Evolutionary conservation across 2,888 invertebrate genomes (phyloP).

Genomic region (Perizoma affinitatum): DNA sequence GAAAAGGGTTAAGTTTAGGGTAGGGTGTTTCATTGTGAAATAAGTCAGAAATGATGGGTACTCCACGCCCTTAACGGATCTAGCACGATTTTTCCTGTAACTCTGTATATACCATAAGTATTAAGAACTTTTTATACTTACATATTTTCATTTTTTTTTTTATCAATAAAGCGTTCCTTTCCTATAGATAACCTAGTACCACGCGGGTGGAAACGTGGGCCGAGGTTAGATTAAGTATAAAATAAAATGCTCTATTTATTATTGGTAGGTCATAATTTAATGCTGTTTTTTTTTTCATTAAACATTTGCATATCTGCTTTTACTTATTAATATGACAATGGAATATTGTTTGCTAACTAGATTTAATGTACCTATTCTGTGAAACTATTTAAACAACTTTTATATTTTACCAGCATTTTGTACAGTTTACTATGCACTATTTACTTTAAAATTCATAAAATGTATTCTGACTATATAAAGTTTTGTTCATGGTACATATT

Average conservation of each 20-base stretch:
- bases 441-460: slow-evolving; percentile 58
- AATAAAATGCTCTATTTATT: slow-evolving; percentile 48
- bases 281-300: slow-evolving; percentile 80
- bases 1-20: too few species aligned
- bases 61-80: too few species aligned
- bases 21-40: too few species aligned
- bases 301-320: slow-evolving; percentile 79
- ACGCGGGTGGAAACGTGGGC: too few species aligned
- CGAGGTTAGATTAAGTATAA: too few species aligned
- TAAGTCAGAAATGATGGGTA: too few species aligned
- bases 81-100: too few species aligned
- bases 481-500: slow-evolving; percentile 53
- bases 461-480: slow-evolving; percentile 49
- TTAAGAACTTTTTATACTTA: too few species aligned
- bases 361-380: slow-evolving; percentile 74
- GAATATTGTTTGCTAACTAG: slow-evolving; percentile 83
- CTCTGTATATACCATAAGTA: too few species aligned
- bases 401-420: slow-evolving; percentile 79
- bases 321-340: slow-evolving; percentile 84
- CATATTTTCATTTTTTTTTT: too few species aligned
- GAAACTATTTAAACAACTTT: slow-evolving; percentile 83
- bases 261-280: slow-evolving; percentile 84
- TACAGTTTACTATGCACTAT: slow-evolving; percentile 68
- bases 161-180: too few species aligned
- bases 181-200: too few species aligned